Conservation (phyloP, 2,888 invertebrate species). For the Andrena dorsata region DNA sequence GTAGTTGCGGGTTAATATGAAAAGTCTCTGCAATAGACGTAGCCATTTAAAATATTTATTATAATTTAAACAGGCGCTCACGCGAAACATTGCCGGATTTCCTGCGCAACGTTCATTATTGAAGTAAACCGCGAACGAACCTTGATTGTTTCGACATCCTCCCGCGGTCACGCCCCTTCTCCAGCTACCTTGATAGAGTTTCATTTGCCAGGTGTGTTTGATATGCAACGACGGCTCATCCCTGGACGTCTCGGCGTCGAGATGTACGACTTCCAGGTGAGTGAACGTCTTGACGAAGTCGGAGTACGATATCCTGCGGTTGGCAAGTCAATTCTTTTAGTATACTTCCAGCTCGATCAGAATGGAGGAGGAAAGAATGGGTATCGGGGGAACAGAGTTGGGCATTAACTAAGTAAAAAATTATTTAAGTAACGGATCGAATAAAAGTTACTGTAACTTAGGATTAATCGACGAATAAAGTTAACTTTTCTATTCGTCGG, state of each 20-base stretch:
- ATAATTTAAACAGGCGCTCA: conserved; percentile 7
- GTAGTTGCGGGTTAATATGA: conserved; percentile 96
- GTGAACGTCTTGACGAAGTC: conserved; percentile 94
- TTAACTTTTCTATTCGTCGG: too few species aligned
- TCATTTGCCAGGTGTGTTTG: conserved; percentile 94
- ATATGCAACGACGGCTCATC: conserved; percentile 93
- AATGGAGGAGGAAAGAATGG: background rate
- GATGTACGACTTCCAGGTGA: conserved; percentile 93
- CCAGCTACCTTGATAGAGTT: conserved; percentile 95
- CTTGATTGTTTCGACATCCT: conserved; percentile 94
- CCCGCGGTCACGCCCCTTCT: conserved; percentile 95
- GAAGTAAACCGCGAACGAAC: conserved; percentile 81
- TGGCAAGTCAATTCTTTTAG: background rate
- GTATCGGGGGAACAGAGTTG: background rate
- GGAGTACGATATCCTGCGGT: conserved; percentile 91
- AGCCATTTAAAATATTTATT: background rate
- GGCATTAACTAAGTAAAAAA: too few species aligned
- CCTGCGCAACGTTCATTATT: conserved; percentile 33
- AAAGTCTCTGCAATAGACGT: conserved; percentile 89
- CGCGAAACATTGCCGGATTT: conserved; percentile 27
- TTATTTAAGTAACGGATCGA: too few species aligned
- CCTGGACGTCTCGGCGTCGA: conserved; percentile 94
- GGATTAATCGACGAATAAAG: too few species aligned
- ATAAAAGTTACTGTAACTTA: too few species aligned
- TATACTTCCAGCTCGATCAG: background rate